phyloP scores from a whole-genome alignment of 2,797 vertebrate genomes.

The Enteromius fasciolatus region DNA sequence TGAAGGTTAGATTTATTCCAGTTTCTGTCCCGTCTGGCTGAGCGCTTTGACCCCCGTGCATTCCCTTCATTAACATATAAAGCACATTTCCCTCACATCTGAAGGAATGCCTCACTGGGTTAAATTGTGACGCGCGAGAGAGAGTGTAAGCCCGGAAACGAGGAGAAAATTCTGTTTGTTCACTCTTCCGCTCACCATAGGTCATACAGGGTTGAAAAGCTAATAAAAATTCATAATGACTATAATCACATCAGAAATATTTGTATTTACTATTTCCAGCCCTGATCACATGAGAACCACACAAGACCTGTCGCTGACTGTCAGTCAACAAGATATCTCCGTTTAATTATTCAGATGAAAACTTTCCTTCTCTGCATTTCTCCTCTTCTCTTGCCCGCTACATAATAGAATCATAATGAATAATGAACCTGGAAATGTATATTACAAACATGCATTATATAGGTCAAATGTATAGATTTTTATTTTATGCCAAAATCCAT shows the following conservation, averaged over 20 bases:
- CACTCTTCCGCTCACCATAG: conserved; percentile 31
- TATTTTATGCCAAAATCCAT: no score
- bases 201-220: conserved; percentile 39
- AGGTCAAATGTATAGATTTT: no score
- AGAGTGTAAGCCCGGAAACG: conserved; percentile 16
- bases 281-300: not conserved
- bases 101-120: conserved; percentile 41
- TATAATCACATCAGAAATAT: conserved; percentile 46
- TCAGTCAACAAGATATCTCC: conserved; percentile 21
- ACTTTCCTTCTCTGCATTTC: not conserved
- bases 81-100: conserved; percentile 58
- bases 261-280: conserved; percentile 1
- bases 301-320: conserved; percentile 3
- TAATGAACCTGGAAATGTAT: not conserved
- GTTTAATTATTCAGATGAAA: conserved; percentile 9
- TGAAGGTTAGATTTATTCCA: conserved; percentile 62
- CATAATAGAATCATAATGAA: not conserved
- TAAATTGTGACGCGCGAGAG: conserved; percentile 28
- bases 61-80: conserved; percentile 66
- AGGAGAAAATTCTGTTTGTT: conserved; percentile 30
- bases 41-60: conserved; percentile 58
- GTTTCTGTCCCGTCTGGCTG: conserved; percentile 54
- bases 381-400: not conserved
- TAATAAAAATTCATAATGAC: conserved; percentile 53
- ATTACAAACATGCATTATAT: not conserved